Evolutionary conservation across 2,797 vertebrate genomes (phyloP), one percentile per base, ranked within the genome.

Genomic region (Liparis tanakae): DNA sequence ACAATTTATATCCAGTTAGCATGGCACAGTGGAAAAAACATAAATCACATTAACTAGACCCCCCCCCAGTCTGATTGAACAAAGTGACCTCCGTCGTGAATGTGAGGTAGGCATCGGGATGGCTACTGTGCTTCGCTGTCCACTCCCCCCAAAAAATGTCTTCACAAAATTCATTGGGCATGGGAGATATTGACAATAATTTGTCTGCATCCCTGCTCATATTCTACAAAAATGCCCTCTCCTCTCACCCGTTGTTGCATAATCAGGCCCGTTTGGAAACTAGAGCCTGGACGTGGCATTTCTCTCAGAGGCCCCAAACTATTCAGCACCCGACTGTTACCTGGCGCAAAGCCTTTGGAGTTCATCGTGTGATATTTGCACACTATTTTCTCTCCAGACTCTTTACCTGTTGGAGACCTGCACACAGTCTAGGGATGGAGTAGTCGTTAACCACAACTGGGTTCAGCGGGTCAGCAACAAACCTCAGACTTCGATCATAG

Each of bases 221-320:
- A 20, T 66, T 63, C 17, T 69, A 57, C 57, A 25, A 44, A 17
- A 0, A 1, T 10, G 9, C 34, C 57, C 53, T 22, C 57, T 57
- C 53, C 39, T 70, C 67, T 61, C 69, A 59, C 61, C 48, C 41
- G 14, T 39, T 78, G 70, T 77, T 81, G 78, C 81, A 80, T 84
- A 81, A 90, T 80, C 76, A 76, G 17, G 37, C 48, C 50, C 13
- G 2, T 46, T 58, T 80, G 79, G 88, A 89, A 89, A 79, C 70
- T 92, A 1, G 74, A 86, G 87, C 79, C 72, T 79, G 61, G 65
- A 67, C 9, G 89, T 44, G 73, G 92, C 81, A 94, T 94, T 94
- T 93, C 83, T 77, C 83, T 67, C 71, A 65, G 18, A 59, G 76
- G 81, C 69, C 78, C 75, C 83, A 83, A 87, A 85, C 76, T 90